These are phyloP conservation scores for Halictus rubicundus DNA, from an alignment of 1,140 invertebrate genomes.

Conservation along the genomic window DNA sequence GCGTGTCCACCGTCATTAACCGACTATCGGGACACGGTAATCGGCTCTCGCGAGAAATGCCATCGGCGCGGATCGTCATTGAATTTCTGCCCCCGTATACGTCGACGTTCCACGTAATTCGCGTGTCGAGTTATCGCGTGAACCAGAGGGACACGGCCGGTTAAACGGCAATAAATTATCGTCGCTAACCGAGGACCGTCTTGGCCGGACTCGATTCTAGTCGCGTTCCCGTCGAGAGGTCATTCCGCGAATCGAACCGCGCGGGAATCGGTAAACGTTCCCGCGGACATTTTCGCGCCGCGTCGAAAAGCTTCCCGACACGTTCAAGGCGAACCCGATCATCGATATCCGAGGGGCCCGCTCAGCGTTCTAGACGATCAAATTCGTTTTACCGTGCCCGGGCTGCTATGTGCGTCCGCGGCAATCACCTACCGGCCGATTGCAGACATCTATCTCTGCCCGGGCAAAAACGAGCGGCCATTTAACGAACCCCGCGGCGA, in stretches of 20 bases:
- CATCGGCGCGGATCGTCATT: conserved; percentile 57
- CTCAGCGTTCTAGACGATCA: not conserved
- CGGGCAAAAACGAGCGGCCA: conserved; percentile 21
- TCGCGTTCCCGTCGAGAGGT: conserved; percentile 29
- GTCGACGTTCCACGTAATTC: conserved; percentile 61
- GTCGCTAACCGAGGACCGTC: conserved; percentile 26
- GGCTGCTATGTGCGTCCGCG: not conserved
- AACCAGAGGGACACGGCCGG: conserved; percentile 41
- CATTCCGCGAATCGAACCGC: too few relatives aligned
- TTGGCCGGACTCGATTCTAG: conserved; percentile 46
- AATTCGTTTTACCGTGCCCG: conserved; percentile 14
- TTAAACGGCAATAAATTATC: conserved; percentile 65
- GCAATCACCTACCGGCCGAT: not conserved
- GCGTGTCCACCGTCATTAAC: conserved; percentile 76
- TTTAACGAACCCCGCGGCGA: conserved; percentile 40
- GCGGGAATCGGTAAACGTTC: too few relatives aligned
- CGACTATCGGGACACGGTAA: conserved; percentile 47
- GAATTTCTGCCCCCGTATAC: conserved; percentile 60
- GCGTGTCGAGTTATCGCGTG: conserved; percentile 56
- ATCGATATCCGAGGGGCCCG: not conserved
- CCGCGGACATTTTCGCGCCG: too few relatives aligned
- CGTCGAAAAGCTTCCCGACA: not conserved
- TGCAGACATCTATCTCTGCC: conserved; percentile 5
- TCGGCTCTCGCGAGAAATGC: conserved; percentile 7
- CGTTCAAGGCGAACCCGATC: not conserved